Base-by-base conservation (phyloP, 2,797 vertebrate species). In the Manis crassicaudata region DNA sequence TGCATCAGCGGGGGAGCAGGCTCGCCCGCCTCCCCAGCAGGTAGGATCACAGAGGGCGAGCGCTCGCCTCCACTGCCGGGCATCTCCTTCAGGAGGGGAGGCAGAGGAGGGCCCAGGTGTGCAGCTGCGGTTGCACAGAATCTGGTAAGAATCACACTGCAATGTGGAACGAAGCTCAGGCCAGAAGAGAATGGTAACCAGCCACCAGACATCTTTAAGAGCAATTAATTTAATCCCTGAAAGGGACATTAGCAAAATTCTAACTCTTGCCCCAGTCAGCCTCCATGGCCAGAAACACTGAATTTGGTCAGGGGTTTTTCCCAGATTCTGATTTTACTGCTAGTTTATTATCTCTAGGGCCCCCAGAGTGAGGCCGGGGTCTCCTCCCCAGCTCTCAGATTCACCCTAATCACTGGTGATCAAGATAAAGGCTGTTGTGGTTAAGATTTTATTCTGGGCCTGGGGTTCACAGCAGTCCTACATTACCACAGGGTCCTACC, bases 351-450 rank as follows among this genome's bases (percentile, higher is more conserved):
- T 54, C 13, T 79, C 67, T 2, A 17, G 37, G 70, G 18, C 35
- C 37, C 80, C 35, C 17, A 35, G 7, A 80, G 67, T 3, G 17
- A 50, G 29, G 21, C 46, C 27, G 35, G 29, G 60, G 21, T 20
- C 35, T 35, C 29, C 62, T 81, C 62, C 12, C 60, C 35, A 18
- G 17, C 27, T 37, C 32, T 23, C 29, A 58, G 5, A 16, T 50
- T 60, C 73, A 37, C 35, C 52, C 2, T 23, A 7, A 58, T 7
- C 14, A 23, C 35, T 40, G 37, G 21, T 23, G 68, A 97, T 97
- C 94, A 93, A 98, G 97, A 98, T 97, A 98, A 98, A 96, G 86
- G 54, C 67, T n/a, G 25, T 86, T 96, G 96, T 93, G 95, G 96
- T 98, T 97, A 97, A 97, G 97, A 96, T 98, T 97, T 98, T 90